A percentile compares a stretch with the other conserved stretches of the same genome.
phyloP scores from a whole-genome alignment of 2,113 vertebrate genomes.

The Hoplias malabaricus region DNA sequence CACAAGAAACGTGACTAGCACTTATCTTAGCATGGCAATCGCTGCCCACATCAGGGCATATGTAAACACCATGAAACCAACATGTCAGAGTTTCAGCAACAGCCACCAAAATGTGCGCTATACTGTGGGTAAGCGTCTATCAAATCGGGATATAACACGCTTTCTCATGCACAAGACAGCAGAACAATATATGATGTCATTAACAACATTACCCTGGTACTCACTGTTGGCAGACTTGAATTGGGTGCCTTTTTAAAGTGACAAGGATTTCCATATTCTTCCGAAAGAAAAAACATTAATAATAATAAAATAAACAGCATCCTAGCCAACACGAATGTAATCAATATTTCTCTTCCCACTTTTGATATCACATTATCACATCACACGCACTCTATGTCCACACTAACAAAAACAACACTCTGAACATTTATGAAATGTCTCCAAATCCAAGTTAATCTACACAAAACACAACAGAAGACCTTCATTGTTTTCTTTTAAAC shows the following conservation, averaged over 20 bases:
- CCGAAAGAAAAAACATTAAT: slow-evolving; percentile 74
- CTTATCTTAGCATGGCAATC: slow-evolving; percentile 42
- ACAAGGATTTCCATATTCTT: slow-evolving; percentile 70
- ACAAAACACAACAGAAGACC: slow-evolving; percentile 96
- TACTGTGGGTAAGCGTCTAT: slow-evolving; percentile 75
- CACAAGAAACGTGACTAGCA: slow-evolving; percentile 2
- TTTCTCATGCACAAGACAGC: slow-evolving; percentile 66
- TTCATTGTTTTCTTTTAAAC: slow-evolving; percentile 95
- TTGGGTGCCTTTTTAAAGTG: slow-evolving; percentile 68
- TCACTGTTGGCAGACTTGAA: slow-evolving; percentile 72
- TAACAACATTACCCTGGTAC: slow-evolving; percentile 65
- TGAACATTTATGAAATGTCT: slow-evolving; percentile 91
- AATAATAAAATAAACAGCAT: too few species aligned
- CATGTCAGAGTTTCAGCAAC: slow-evolving; percentile 79
- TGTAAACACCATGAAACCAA: slow-evolving; percentile 77
- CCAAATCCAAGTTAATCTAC: slow-evolving; percentile 88
- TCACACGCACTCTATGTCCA: slow-evolving; percentile 88
- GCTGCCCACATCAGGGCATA: slow-evolving; percentile 76
- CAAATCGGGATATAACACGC: slow-evolving; percentile 76
- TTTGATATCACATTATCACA: slow-evolving; percentile 79
- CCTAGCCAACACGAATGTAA: slow-evolving; percentile 73
- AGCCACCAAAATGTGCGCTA: slow-evolving; percentile 74
- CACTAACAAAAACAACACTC: slow-evolving; percentile 91
- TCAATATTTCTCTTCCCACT: slow-evolving; percentile 69
- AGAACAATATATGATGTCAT: slow-evolving; percentile 69